Percentiles rank a stretch among this genome's conserved stretches.
Conservation (phyloP, 2,797 vertebrate genomes). For the Anas bahamensis region DNA sequence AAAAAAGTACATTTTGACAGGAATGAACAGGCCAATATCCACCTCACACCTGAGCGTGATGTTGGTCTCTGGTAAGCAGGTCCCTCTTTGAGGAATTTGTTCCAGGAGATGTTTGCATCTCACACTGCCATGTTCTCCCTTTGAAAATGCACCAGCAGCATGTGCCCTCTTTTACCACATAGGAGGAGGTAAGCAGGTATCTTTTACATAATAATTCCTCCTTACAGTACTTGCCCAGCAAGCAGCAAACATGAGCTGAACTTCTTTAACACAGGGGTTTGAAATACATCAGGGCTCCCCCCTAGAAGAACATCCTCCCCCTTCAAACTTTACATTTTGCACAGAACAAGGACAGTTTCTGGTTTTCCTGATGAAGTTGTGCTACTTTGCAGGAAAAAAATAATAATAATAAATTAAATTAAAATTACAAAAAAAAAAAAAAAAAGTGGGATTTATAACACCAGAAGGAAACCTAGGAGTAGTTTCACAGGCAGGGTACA, state of each 20-base stretch:
- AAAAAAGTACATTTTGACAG: not conserved
- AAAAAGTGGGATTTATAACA: not conserved
- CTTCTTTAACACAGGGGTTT: not conserved
- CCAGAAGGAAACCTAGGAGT: not conserved
- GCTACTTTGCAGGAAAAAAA: not conserved
- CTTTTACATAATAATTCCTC: not conserved
- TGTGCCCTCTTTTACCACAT: not conserved
- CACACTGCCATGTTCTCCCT: not conserved
- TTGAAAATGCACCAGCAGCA: not conserved
- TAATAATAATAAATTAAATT: not conserved
- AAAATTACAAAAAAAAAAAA: not conserved
- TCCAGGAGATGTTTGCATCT: not conserved
- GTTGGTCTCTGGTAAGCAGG: not conserved
- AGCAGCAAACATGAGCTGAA: not conserved
- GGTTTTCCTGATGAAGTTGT: not conserved
- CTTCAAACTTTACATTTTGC: not conserved
- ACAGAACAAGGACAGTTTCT: not conserved
- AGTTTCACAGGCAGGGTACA: not conserved
- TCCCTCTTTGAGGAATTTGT: not conserved
- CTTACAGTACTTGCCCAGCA: not conserved
- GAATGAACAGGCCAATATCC: not conserved
- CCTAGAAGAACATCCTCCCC: not conserved
- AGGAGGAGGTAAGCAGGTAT: not conserved
- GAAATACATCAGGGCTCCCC: not conserved
- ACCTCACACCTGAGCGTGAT: accelerated